A percentile compares a stretch with the other conserved stretches of the same genome.
phyloP scores from a whole-genome alignment of 2,888 invertebrate species.

The Acanthosepion esculentum region DNA sequence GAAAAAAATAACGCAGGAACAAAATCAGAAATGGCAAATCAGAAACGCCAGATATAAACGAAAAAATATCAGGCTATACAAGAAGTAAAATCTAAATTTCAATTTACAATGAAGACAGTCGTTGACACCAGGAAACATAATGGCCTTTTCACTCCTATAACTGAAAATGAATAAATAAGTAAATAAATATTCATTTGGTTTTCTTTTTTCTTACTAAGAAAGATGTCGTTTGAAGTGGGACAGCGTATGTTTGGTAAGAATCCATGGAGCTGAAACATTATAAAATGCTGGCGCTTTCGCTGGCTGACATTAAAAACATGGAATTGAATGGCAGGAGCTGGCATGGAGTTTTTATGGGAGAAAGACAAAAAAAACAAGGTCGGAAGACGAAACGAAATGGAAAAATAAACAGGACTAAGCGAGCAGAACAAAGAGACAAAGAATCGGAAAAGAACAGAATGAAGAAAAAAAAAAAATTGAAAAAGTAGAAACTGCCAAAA shows the following conservation, averaged over 20 bases:
- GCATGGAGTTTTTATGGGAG: background rate
- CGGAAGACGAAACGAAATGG: background rate
- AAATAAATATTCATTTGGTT: background rate
- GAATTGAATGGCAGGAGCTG: background rate
- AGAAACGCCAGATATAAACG: background rate
- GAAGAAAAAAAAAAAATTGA: background rate
- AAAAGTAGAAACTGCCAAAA: background rate
- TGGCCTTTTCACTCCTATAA: background rate
- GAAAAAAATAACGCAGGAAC: background rate
- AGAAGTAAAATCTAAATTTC: background rate
- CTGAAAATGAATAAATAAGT: background rate
- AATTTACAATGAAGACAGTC: background rate
- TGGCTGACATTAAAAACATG: constrained; percentile 33
- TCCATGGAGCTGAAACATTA: background rate
- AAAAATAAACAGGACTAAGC: background rate
- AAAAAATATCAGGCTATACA: background rate
- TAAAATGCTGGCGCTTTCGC: background rate
- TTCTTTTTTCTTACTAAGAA: background rate
- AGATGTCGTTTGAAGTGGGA: background rate
- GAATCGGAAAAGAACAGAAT: background rate
- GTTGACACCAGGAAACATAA: background rate
- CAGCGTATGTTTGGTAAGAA: background rate
- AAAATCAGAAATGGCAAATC: background rate
- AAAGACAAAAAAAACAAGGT: background rate
- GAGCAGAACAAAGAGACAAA: background rate